Conservation (phyloP, 92 coral and sea anemone genomes). For the Scolanthus callimorphus region DNA sequence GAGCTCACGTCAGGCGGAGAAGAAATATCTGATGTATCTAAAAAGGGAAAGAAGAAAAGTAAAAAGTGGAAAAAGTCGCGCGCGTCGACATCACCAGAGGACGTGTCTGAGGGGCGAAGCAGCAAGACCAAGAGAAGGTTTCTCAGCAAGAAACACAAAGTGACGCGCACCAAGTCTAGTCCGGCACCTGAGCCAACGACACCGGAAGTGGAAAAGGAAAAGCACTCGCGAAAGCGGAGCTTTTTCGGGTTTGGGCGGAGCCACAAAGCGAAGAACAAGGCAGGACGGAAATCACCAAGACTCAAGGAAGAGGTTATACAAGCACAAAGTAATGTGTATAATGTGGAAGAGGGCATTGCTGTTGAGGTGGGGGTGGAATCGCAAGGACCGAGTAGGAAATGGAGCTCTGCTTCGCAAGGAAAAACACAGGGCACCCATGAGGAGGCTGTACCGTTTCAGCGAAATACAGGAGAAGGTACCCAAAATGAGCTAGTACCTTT, state of each 20-base stretch:
- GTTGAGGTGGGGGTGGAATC: background rate
- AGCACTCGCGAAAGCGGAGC: conserved; percentile 28
- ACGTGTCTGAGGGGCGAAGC: no score
- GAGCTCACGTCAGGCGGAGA: conserved; percentile 35
- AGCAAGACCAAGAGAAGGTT: no score
- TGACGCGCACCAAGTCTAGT: no score
- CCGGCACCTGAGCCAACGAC: conserved; percentile 10
- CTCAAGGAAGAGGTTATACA: conserved; percentile 2
- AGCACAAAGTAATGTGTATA: conserved; percentile 8
- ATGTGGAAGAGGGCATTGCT: conserved; percentile 13
- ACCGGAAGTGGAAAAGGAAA: conserved; percentile 12
- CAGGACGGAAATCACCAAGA: no score
- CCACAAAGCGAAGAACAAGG: conserved; percentile 22
- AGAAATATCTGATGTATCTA: conserved; percentile 17
- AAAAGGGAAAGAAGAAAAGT: conserved; percentile 9
- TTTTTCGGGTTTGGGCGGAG: conserved; percentile 25
- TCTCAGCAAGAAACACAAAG: no score
- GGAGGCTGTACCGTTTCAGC: no score
- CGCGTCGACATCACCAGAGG: no score
- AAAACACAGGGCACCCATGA: no score
- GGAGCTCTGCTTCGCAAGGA: no score
- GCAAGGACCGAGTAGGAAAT: conserved; percentile 6
- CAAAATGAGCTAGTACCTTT: background rate
- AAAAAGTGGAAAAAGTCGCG: conserved; percentile 16
- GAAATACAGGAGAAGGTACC: background rate